Evolutionary conservation across 1,140 invertebrate genomes (phyloP).

Genomic region (Cherax destructor): DNA sequence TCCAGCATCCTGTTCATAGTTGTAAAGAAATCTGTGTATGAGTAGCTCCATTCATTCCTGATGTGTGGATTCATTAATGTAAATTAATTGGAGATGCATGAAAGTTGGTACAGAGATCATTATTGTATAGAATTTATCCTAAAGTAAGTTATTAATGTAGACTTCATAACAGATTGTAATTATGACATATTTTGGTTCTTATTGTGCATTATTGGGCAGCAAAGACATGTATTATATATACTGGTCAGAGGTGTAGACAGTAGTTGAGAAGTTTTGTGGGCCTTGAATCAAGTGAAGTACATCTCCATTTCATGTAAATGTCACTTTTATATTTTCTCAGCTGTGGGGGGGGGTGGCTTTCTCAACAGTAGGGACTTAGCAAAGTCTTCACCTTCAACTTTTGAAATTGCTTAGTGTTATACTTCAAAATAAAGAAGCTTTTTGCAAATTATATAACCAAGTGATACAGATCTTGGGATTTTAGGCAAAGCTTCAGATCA

Average conservation of each 20-base stretch:
- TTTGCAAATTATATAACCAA: not conserved
- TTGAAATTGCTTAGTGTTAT: not conserved
- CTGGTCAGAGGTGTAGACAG: conserved; percentile 27
- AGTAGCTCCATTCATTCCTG: conserved; percentile 55
- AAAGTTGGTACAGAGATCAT: conserved; percentile 36
- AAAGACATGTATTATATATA: conserved; percentile 40
- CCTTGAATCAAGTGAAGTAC: conserved; percentile 23
- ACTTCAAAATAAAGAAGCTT: not conserved
- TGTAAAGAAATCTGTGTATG: conserved; percentile 37
- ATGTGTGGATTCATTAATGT: conserved; percentile 45
- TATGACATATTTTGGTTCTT: conserved; percentile 17
- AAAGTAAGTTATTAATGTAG: conserved; percentile 46
- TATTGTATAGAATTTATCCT: conserved; percentile 38
- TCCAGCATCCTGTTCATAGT: conserved; percentile 41
- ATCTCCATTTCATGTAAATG: not conserved
- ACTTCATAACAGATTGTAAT: conserved; percentile 23
- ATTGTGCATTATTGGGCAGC: conserved; percentile 23
- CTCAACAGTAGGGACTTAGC: not conserved
- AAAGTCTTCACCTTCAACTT: not conserved
- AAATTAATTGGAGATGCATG: conserved; percentile 29
- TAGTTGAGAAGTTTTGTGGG: not conserved
- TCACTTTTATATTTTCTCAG: conserved; percentile 33
- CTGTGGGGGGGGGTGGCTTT: conserved; percentile 25
- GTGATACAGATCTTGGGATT: not conserved
- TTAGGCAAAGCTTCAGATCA: not conserved